Percentiles rank a stretch among this genome's conserved stretches.
Evolutionary conservation across 2,113 vertebrate species (phyloP).

Genomic region (Toxostoma redivivum): DNA sequence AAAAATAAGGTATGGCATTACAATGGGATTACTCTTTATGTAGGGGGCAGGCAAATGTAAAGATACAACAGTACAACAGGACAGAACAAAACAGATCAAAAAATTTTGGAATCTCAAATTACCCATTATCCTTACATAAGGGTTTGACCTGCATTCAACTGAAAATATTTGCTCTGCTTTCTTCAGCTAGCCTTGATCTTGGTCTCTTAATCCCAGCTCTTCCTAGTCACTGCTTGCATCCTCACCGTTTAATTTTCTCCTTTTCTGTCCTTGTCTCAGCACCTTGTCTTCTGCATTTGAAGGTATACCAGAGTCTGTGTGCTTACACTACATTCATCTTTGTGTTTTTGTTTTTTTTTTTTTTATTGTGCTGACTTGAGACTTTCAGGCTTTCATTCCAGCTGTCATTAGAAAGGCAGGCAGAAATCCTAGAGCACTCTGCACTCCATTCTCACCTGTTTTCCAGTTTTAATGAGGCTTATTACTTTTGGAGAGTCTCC

Average conservation of each 20-base stretch:
- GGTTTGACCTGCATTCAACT: not conserved
- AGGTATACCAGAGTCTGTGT: not conserved
- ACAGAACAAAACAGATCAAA: not conserved
- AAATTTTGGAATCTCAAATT: not conserved
- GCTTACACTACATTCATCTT: not conserved
- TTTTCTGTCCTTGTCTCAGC: not conserved
- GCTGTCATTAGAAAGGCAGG: not conserved
- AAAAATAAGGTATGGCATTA: not conserved
- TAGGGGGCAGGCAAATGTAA: not conserved
- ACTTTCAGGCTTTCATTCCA: not conserved
- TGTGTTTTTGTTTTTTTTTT: not conserved
- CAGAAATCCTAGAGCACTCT: not conserved
- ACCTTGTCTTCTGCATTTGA: not conserved
- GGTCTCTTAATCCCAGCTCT: not conserved
- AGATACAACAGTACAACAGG: not conserved
- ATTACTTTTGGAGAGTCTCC: not conserved
- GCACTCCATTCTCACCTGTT: not conserved
- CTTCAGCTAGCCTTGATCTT: not conserved
- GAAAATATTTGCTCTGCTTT: not conserved
- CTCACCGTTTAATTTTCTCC: not conserved
- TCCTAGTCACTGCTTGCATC: not conserved
- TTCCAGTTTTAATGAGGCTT: conserved; percentile 3
- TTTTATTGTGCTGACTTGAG: not conserved
- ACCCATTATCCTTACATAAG: not conserved
- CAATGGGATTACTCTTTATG: not conserved